Base-by-base conservation (phyloP, 1,140 invertebrate genomes). In the Rhizoglyphus robini region DNA sequence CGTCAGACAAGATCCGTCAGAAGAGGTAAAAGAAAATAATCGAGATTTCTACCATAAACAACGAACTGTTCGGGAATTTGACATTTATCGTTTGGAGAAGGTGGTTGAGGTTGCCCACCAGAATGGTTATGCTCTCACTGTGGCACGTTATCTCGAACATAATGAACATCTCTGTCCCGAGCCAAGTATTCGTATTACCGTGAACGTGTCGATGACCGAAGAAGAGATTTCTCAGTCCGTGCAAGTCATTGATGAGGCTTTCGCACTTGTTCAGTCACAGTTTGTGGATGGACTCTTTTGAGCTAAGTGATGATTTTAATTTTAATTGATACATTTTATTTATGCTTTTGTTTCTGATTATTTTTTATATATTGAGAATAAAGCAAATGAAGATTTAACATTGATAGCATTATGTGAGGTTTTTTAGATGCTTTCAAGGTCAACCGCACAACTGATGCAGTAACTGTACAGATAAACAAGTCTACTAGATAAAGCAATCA, bases 111-210 rank as follows among this genome's bases (percentile, higher is more conserved):
- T 76, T 72, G 83, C 83, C 58, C 74, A 81, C 62, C 74, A 81
- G 18, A 75, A 79, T 62, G 81, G 81, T 18, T 66, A 67, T 20
- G 71, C 70, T 25, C 48, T 77, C 3, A 77, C 82, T 1, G 75
- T 82, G 8, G 80, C 85, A 0, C 76, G 80, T 18, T 86, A 86
- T 71, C 73, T 87, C 3, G 76, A 83, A 8, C 74, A 81, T 11
- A 75, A 79, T 15, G 85, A 87, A 71, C 73, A 79, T 13, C 75
- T 78, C 11, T 78, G 82, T 46, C 81, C 82, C 4, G 78, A 79
- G 68, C 83, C 84, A 15, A 78, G 77, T 46, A 72, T 72, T 32
- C 67, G 69, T 23, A 31, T 71, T 5, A 69, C 68, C 31, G 74
- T 77, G 66, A 69, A 63, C 59, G 32, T 65, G 31, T 8, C 62